phyloP scores from a whole-genome alignment of 2,113 vertebrate species.

The Taxidea taxus region DNA sequence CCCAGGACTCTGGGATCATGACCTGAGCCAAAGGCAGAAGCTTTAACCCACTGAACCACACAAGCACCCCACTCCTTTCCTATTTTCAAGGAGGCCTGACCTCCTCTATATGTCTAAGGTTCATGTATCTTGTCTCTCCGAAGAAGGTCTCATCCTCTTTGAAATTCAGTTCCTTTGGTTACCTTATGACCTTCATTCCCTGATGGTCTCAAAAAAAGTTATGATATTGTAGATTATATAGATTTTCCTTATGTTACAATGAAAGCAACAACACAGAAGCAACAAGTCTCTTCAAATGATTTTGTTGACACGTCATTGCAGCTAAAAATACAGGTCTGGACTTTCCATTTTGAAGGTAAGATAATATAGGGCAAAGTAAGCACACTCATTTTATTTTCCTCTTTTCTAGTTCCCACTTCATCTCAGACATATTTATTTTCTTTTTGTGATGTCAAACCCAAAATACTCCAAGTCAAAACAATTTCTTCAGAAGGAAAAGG shows the following conservation, averaged over 20 bases:
- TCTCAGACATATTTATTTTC: neutral
- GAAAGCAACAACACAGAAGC: neutral
- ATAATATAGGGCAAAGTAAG: neutral
- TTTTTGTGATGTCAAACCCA: slow-evolving; percentile 19
- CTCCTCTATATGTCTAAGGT: neutral
- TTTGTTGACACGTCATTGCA: neutral
- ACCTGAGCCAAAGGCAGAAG: too few relatives aligned
- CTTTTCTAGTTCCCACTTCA: neutral
- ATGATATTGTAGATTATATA: neutral
- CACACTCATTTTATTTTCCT: neutral
- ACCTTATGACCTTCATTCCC: neutral
- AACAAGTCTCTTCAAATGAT: neutral
- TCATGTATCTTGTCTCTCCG: neutral
- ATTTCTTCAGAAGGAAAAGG: neutral
- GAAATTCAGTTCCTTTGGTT: neutral
- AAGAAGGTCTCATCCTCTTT: neutral
- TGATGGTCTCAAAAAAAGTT: neutral
- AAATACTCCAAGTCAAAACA: neutral
- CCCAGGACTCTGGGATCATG: too few relatives aligned
- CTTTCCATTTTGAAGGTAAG: neutral
- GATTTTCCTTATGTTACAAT: neutral
- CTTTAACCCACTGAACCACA: too few relatives aligned
- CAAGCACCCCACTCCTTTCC: too few relatives aligned
- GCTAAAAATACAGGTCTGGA: neutral
- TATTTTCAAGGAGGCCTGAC: neutral